Conservation (phyloP, 1,140 invertebrate genomes). For the Drosophila lowei region DNA sequence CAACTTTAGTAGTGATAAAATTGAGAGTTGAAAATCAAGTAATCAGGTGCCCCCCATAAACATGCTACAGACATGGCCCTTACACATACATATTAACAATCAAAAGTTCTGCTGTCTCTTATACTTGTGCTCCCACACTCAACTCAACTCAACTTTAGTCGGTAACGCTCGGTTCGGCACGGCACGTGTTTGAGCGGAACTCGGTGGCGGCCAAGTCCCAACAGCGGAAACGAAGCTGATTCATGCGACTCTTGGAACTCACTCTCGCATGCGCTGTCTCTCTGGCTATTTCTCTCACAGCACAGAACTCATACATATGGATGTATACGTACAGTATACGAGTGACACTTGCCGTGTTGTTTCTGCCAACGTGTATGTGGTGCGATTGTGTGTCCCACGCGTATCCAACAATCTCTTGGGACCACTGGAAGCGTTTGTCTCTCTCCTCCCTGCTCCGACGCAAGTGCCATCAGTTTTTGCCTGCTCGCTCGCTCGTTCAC, state of each 20-base stretch:
- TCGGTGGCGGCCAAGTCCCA: slow-evolving; percentile 42
- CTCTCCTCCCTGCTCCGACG: slow-evolving; percentile 1
- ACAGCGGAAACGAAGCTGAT: slow-evolving; percentile 72
- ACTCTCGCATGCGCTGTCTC: slow-evolving; percentile 21
- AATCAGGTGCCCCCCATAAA: no score
- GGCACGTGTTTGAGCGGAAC: slow-evolving; percentile 53
- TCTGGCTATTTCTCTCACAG: slow-evolving; percentile 25
- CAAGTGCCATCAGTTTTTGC: no score
- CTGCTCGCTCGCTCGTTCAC: slow-evolving; percentile 33
- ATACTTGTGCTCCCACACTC: slow-evolving; percentile 2
- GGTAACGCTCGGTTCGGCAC: slow-evolving; percentile 1
- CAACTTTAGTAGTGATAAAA: no score
- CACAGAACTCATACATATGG: no score
- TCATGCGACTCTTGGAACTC: slow-evolving; percentile 54
- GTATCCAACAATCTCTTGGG: slow-evolving; percentile 50
- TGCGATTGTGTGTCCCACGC: slow-evolving; percentile 4
- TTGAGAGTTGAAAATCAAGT: no score
- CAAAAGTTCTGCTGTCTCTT: slow-evolving; percentile 13
- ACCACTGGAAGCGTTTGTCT: slow-evolving; percentile 14
- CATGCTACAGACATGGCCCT: no score
- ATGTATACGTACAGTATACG: no score
- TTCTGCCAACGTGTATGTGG: slow-evolving; percentile 4
- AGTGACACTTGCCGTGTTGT: no score
- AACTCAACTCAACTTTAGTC: slow-evolving; percentile 32
- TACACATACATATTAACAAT: neutral